Evolutionary conservation across 92 coral and sea anemone species (phyloP), one percentile per base, ranked within the genome.

Genomic region (Actinostola sp.): DNA sequence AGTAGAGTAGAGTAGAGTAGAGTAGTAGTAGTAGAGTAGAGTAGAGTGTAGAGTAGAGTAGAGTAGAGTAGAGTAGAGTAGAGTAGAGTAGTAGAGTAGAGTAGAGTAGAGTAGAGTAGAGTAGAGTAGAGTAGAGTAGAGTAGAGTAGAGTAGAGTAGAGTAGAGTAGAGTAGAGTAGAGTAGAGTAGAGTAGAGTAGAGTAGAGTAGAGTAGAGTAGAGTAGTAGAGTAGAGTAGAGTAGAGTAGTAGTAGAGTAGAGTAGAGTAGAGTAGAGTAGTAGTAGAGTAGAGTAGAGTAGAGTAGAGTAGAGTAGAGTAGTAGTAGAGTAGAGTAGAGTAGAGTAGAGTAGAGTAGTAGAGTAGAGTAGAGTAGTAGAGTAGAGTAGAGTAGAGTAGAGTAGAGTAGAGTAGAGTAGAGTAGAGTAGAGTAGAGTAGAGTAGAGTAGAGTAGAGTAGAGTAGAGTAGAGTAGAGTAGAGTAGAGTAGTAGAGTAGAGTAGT

Each of bases 281-380:
- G n/a, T n/a, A n/a, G n/a, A n/a, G n/a, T 66, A 35, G 59, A 20
- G 16, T 26, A 44, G 28, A 13, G 43, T 30, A 14, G 15, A 62
- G 45, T 34, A 62, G 27, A 62, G 43, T 30, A 12, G n/a, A 28
- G 36, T 33, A 25, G 12, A 15, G 35, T 15, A 15, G 25, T n/a
- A 57, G 64, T 23, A 57, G 34, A 57, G 35, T 57, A 57, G 25
- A 57, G 21, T 57, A 57, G 34, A 57, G n/a, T n/a, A n/a, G n/a
- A n/a, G n/a, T n/a, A n/a, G n/a, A n/a, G n/a, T n/a, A n/a, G n/a
- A n/a, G n/a, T n/a, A n/a, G n/a, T n/a, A n/a, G n/a, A n/a, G n/a
- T n/a, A n/a, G n/a, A n/a, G n/a, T n/a, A n/a, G n/a, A n/a, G n/a
- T n/a, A n/a, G n/a, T n/a, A n/a, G n/a, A n/a, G n/a, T n/a, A n/a